Base-by-base conservation (phyloP, 2,888 invertebrate genomes). In the Tetragnatha montana region DNA sequence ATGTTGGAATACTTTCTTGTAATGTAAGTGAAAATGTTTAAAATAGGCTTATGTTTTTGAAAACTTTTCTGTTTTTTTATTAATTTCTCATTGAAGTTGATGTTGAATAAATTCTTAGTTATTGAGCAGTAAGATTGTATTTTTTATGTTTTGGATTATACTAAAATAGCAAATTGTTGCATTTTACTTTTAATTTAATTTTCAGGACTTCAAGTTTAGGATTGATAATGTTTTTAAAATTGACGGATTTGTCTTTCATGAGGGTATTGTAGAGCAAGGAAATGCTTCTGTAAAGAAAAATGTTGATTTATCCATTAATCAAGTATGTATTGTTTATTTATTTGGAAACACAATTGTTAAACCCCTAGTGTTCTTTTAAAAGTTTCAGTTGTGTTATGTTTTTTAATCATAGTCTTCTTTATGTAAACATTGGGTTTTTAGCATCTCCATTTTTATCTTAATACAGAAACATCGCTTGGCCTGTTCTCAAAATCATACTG, bases 1-100 rank as follows among this genome's bases (percentile, higher is more conserved):
- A 97, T 92, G 94, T 93, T 51, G 97, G 97, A 8, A 93, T 93
- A 78, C 94, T 95, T 78, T 92, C 94, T 17, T 94, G 95, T 69
- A 92, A 92, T 75, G 93, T 91, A 78, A 60, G 51, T 71, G 7
- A 6, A 14, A 47, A 22, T 47, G 0, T 35, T 35, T 35, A 35
- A 35, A 35, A 35, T 35, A 2, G 35, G 35, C 35, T 35, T 35
- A 1, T 2, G 35, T 2, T 35, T 4, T 35, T 35, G 4, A 35
- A 4, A 2, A 35, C 4, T 35, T 35, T 35, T 2, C 35, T 35
- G 35, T 1, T 35, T 1, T 35, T 2, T 35, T 35, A 35, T 35
- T 35, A 35, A 35, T 35, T 35, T 35, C 4, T 35, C 35, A 2
- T 35, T 35, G 35, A 35, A 35, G 35, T 35, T 35, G 35, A 35